These are phyloP conservation scores for Notospermus geniculatus DNA, from an alignment of 1,140 invertebrate genomes.

Conservation along the genomic window DNA sequence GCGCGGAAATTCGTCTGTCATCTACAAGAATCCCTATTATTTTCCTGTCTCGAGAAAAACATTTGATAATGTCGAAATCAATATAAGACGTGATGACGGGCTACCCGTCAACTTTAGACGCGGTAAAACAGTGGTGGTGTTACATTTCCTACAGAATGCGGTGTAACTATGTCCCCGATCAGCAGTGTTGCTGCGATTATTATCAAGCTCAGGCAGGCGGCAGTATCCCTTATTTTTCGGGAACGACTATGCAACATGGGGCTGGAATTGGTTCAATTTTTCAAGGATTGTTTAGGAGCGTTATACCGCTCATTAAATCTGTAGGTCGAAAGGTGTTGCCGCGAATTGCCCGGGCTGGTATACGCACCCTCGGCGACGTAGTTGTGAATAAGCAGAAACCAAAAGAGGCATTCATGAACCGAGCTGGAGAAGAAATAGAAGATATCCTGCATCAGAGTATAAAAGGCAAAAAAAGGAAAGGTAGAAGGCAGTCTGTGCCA, in stretches of 20 bases:
- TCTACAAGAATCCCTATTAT: not conserved
- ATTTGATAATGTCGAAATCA: not conserved
- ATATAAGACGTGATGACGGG: not conserved
- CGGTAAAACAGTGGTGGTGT: not conserved
- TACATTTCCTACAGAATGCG: slow-evolving; percentile 3
- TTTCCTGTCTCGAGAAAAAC: not conserved
- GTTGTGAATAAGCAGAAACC: not conserved
- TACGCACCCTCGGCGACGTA: not conserved
- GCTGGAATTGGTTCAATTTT: not conserved
- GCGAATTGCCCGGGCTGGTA: not conserved
- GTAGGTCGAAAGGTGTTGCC: not conserved
- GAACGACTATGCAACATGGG: not conserved
- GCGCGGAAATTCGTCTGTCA: not conserved
- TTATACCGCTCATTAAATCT: not conserved
- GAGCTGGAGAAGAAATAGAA: no score
- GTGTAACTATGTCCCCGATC: not conserved
- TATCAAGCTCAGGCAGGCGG: not conserved
- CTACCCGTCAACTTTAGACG: not conserved
- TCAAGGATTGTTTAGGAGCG: not conserved
- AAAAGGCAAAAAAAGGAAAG: no score
- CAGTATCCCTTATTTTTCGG: not conserved
- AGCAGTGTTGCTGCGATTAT: not conserved
- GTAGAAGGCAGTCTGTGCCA: no score
- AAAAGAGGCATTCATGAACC: no score
- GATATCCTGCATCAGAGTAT: no score